phyloP scores from a whole-genome alignment of 2,797 vertebrate genomes.

The Lepidocolaptes lacrymiger region DNA sequence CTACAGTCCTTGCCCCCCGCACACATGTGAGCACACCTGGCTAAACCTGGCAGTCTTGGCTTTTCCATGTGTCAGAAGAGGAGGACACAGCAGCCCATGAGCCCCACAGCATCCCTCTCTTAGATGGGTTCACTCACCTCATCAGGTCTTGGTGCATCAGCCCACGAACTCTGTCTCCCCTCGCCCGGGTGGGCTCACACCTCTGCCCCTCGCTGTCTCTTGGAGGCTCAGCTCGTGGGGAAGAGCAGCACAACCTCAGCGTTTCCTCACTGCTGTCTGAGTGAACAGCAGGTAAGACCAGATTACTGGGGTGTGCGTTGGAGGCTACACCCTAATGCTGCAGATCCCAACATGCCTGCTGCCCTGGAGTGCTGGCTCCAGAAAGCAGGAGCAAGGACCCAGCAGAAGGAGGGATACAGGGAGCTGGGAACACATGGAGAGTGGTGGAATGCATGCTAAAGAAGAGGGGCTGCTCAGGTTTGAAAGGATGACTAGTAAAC shows the following conservation, averaged over 20 bases:
- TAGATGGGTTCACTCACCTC: constrained; percentile 41
- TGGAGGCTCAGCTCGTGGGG: neutral
- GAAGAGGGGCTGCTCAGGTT: neutral
- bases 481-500: neutral
- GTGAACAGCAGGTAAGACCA: constrained; percentile 68
- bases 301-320: constrained; percentile 51
- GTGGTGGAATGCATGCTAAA: neutral
- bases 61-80: neutral
- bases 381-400: neutral
- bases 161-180: rapidly evolving
- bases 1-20: rapidly evolving
- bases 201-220: neutral
- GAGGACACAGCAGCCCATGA: neutral
- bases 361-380: neutral
- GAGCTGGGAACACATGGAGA: neutral
- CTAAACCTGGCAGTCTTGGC: neutral
- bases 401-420: neutral
- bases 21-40: neutral
- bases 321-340: constrained; percentile 60
- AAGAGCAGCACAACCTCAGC: neutral
- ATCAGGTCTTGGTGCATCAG: rapidly evolving
- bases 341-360: constrained; percentile 64
- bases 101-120: neutral
- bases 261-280: neutral
- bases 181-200: neutral